phyloP scores from a whole-genome alignment of 2,797 vertebrate species.

The Clarias fuscus region DNA sequence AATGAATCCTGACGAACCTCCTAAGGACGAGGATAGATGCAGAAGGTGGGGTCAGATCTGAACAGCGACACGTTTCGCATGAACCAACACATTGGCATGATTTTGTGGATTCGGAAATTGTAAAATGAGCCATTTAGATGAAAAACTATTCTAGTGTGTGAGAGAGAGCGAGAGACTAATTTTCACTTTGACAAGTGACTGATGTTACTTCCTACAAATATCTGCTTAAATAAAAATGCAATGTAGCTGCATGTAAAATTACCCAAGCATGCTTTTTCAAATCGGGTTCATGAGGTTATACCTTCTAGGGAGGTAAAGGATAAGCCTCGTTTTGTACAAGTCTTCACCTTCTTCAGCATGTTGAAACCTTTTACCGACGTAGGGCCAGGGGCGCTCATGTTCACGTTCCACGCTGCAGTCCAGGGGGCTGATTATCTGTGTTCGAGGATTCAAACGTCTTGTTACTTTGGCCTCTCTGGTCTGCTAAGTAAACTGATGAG shows the following conservation, averaged over 20 bases:
- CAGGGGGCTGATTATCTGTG: background rate
- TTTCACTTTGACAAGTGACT: background rate
- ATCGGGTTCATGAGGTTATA: background rate
- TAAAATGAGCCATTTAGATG: background rate
- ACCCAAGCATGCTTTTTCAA: background rate
- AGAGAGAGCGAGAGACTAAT: background rate
- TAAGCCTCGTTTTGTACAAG: background rate
- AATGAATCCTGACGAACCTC: background rate
- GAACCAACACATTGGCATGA: background rate
- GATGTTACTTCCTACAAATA: background rate
- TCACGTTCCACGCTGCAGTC: background rate
- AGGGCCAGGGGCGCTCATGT: background rate
- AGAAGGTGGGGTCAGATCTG: background rate
- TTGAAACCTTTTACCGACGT: background rate
- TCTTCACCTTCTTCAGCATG: background rate
- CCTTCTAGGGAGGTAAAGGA: background rate
- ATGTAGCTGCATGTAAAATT: background rate
- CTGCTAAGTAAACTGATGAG: background rate
- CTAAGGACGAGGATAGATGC: background rate
- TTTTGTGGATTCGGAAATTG: background rate
- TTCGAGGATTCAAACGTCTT: background rate
- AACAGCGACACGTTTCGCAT: background rate
- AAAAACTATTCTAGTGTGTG: background rate
- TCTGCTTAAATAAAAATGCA: background rate
- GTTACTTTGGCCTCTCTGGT: background rate